A percentile compares a stretch with the other conserved stretches of the same genome.
These are phyloP conservation scores for Pangasius sanitwongsei DNA, from an alignment of 2,797 vertebrate species.

Conservation along the genomic window DNA sequence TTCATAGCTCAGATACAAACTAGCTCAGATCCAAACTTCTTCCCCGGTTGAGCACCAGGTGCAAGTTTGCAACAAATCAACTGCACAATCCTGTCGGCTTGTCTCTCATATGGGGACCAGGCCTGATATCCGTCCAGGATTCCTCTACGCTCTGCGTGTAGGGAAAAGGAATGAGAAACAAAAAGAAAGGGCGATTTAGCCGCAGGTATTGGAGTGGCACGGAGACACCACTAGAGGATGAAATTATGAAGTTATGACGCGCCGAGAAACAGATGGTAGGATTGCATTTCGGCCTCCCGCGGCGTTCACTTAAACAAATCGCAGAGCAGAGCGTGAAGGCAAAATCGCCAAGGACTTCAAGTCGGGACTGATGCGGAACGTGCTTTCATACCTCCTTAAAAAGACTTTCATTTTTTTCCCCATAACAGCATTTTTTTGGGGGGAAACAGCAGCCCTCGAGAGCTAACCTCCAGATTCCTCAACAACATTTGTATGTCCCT, in stretches of 20 bases:
- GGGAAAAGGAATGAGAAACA: constrained; percentile 10
- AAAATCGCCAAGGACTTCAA: constrained; percentile 40
- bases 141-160: background rate
- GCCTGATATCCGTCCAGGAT: constrained; percentile 31
- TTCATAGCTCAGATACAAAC: constrained; percentile 35
- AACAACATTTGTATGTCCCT: background rate
- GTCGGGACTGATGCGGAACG: constrained; percentile 30
- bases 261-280: constrained; percentile 42
- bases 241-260: constrained; percentile 45
- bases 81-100: constrained; percentile 43
- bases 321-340: constrained; percentile 46
- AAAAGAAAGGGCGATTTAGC: constrained; percentile 41
- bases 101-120: constrained; percentile 34
- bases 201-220: constrained; percentile 36
- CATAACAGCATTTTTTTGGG: background rate
- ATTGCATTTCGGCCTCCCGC: constrained; percentile 39
- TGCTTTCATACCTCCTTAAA: constrained; percentile 40
- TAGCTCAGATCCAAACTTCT: constrained; percentile 38
- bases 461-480: constrained; percentile 34
- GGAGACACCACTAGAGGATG: constrained; percentile 34
- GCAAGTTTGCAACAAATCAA: constrained; percentile 52
- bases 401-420: constrained; percentile 28
- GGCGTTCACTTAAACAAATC: constrained; percentile 45
- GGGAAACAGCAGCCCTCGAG: background rate
- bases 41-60: constrained; percentile 44